Evolutionary conservation across 1,140 invertebrate species (phyloP), one percentile per base, ranked within the genome.

Genomic region (Eupristina koningsbergeri): DNA sequence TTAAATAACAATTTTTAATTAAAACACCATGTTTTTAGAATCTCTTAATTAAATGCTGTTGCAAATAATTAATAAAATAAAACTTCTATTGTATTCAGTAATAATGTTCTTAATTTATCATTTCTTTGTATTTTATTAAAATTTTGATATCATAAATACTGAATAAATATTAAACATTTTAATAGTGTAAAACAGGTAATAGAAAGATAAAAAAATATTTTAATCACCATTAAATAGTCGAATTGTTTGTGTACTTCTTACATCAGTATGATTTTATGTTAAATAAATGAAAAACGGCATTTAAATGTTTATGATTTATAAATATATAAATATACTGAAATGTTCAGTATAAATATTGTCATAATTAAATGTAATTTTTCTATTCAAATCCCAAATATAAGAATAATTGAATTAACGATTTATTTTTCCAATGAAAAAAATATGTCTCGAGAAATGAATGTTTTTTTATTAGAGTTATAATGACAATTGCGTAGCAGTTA

Each of bases 1-100:
- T 63, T 50, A 84, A 61, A 31, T n/a, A 79, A 47, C 79, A 79
- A 73, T 73, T 84, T 73, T 69, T 31, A 73, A 78, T 78, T 69
- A 77, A 76, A 53, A 77, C 50, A 61, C 47, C 50, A 69, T 47
- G 45, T 83, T 76, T 69, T 29, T 69, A 45, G 36, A n/a, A 36
- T 29, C 50, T 9, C 26, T 81, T 41, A 31, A 41, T 45, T 58
- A 61, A 29, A 22, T 31, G 34, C 29, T 34, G 29, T 41, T 22
- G 31, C 58, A 83, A 63, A 45, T 63, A 45, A 41, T 64, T 39
- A 31, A 78, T 81, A 58, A 74, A 81, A 39, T 41, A 47, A 7
- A 58, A 63, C 31, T 50, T 9, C 5, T 0, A 3, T 9, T 39
- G 26, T 77, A 39, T 22, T 3, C 17, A 64, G 67, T 45, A 67